Conservation (phyloP, 1,140 invertebrate species). For the Nebria ingens region DNA sequence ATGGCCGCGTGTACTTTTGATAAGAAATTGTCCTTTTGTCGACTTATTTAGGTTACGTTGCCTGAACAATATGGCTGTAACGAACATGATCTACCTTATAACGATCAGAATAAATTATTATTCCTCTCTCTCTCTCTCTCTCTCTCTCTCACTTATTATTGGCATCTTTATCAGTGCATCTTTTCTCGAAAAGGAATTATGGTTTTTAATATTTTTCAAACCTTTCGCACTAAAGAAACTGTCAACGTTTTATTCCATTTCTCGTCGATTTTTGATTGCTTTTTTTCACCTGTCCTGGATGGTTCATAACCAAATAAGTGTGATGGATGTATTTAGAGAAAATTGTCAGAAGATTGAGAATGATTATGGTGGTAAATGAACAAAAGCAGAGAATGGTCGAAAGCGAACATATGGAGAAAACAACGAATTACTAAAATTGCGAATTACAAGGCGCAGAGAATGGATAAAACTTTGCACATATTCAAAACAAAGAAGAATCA, state of each 20-base stretch:
- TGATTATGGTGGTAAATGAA: too few relatives aligned
- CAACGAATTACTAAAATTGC: too few relatives aligned
- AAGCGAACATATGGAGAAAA: too few relatives aligned
- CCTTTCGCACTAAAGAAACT: neutral
- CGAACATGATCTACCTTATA: slow-evolving; percentile 20
- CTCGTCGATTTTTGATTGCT: neutral
- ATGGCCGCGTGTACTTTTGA: slow-evolving; percentile 20
- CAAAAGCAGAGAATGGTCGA: too few relatives aligned
- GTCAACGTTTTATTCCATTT: neutral
- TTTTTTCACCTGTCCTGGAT: neutral
- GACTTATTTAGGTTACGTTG: slow-evolving; percentile 24
- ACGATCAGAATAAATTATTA: slow-evolving; percentile 5
- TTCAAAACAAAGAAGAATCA: too few relatives aligned
- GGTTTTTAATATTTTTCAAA: neutral
- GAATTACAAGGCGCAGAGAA: too few relatives aligned
- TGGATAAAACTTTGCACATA: too few relatives aligned
- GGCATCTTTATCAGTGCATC: neutral
- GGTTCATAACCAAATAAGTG: too few relatives aligned
- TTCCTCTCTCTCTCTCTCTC: too few relatives aligned
- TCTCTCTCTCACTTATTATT: too few relatives aligned
- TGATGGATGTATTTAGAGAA: too few relatives aligned
- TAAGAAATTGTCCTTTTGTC: slow-evolving; percentile 27
- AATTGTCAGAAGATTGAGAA: too few relatives aligned
- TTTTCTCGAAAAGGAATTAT: neutral
- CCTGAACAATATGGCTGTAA: slow-evolving; percentile 24